phyloP scores from a whole-genome alignment of 1,140 invertebrate species.

The Pemphigus obesinymphae region DNA sequence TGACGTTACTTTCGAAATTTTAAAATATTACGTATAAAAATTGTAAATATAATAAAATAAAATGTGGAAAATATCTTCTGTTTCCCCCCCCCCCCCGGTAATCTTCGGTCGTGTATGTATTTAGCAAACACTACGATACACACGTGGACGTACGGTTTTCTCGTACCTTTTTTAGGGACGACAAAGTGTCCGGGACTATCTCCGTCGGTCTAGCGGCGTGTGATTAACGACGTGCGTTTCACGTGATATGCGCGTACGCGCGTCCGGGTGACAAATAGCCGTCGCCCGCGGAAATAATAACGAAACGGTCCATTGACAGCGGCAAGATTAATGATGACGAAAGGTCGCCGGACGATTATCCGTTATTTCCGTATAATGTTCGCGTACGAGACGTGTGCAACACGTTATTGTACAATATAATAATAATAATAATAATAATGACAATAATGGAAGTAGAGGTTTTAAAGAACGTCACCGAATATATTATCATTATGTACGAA shows the following conservation, averaged over 20 bases:
- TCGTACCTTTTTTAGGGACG: neutral
- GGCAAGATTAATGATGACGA: conserved; percentile 16
- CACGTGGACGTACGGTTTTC: no score
- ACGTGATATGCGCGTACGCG: no score
- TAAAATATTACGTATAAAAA: no score
- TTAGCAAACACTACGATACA: no score
- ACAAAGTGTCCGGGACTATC: neutral
- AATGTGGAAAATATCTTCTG: no score
- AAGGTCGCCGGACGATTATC: neutral
- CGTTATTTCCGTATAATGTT: neutral
- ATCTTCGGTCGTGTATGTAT: no score
- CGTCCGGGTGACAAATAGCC: conserved; percentile 15
- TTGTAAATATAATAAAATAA: no score
- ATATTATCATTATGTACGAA: neutral
- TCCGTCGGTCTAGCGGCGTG: neutral
- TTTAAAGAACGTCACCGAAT: no score
- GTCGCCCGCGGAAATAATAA: conserved; percentile 13
- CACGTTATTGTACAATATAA: neutral
- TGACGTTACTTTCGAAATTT: no score
- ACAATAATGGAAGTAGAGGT: no score
- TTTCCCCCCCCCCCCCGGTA: no score
- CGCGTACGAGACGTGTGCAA: neutral
- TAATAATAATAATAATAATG: neutral
- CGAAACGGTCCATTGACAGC: conserved; percentile 23
- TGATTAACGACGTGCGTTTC: neutral